Evolutionary conservation across 2,113 vertebrate species (phyloP).

Genomic region (Bos indicus): DNA sequence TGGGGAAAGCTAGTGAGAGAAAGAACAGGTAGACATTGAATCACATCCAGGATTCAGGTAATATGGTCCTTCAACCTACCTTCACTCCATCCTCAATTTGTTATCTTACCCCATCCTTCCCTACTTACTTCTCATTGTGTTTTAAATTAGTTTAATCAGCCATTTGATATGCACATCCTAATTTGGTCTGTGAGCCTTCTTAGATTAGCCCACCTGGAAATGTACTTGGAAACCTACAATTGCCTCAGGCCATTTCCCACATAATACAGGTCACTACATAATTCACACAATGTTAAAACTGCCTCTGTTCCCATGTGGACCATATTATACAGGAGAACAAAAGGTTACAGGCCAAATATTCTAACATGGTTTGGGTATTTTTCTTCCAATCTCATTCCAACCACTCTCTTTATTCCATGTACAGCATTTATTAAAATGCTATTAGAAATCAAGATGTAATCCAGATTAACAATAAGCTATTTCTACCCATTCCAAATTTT

Average conservation of each 20-base stretch:
- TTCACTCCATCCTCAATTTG: neutral
- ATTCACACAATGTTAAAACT: neutral
- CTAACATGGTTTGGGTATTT: neutral
- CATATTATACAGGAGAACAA: neutral
- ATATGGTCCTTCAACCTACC: neutral
- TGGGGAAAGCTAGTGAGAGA: neutral
- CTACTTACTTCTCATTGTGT: neutral
- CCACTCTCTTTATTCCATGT: neutral
- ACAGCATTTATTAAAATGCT: neutral
- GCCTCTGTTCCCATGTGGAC: neutral
- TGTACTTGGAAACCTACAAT: neutral
- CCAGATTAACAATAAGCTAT: neutral
- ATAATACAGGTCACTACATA: neutral
- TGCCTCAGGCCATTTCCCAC: neutral
- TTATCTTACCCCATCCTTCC: neutral
- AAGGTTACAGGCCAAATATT: neutral
- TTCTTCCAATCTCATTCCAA: neutral
- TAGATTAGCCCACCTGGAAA: neutral
- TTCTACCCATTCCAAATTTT: neutral
- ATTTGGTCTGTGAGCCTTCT: neutral
- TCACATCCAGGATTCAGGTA: neutral
- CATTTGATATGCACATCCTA: neutral
- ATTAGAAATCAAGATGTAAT: neutral
- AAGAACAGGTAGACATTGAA: neutral
- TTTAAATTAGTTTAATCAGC: neutral